Conservation (phyloP, 1,140 invertebrate species). For the Ooceraea biroi region DNA sequence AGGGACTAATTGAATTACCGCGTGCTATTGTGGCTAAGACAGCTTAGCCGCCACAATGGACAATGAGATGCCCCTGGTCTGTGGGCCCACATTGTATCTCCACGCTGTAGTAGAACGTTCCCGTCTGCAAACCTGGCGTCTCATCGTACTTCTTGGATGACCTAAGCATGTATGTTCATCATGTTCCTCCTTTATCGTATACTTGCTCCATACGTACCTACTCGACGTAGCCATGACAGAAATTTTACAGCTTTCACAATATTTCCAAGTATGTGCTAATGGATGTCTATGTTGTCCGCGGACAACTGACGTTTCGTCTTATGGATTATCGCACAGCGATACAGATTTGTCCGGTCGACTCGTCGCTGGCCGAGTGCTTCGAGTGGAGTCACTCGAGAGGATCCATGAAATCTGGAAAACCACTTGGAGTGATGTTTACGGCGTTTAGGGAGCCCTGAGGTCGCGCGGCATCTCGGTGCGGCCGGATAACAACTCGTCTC, state of each 20-base stretch:
- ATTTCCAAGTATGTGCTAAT: background rate
- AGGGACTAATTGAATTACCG: slow-evolving; percentile 68
- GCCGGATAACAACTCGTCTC: background rate
- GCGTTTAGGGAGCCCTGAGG: slow-evolving; percentile 37
- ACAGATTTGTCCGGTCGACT: slow-evolving; percentile 21
- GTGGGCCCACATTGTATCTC: slow-evolving; percentile 47
- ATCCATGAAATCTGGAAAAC: slow-evolving; percentile 50
- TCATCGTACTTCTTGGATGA: slow-evolving; percentile 51
- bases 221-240: slow-evolving; percentile 10
- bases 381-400: slow-evolving; percentile 33
- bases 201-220: background rate
- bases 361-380: slow-evolving; percentile 6
- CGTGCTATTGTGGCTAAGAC: slow-evolving; percentile 64
- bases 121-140: slow-evolving; percentile 51
- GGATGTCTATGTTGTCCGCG: background rate
- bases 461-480: slow-evolving; percentile 18
- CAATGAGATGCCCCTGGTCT: slow-evolving; percentile 64
- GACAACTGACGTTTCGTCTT: background rate
- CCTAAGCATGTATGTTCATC: slow-evolving; percentile 58
- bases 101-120: slow-evolving; percentile 45
- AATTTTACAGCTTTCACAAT: slow-evolving; percentile 50
- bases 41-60: slow-evolving; percentile 61
- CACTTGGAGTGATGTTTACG: slow-evolving; percentile 62
- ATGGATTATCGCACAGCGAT: background rate
- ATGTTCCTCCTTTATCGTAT: slow-evolving; percentile 44